Percentiles rank a stretch among this genome's conserved stretches.
These are phyloP conservation scores for Paradisaea rubra DNA, from an alignment of 2,113 vertebrate species.

Conservation along the genomic window DNA sequence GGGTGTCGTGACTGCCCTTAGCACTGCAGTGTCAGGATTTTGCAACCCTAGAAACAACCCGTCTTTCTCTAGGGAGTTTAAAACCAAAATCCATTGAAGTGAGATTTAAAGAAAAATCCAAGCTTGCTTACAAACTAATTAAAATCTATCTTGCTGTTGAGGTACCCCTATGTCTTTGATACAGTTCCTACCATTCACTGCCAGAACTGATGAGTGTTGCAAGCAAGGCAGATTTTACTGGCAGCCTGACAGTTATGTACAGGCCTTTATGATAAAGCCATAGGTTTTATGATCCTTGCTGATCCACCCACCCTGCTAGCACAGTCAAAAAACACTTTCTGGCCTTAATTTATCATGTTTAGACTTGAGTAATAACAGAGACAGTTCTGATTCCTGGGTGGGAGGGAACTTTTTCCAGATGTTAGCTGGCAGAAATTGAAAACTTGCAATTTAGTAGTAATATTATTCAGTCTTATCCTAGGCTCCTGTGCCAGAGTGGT, in stretches of 20 bases:
- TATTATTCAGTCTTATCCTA: not conserved
- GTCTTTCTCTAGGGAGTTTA: not conserved
- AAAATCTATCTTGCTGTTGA: not conserved
- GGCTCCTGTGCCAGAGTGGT: not conserved
- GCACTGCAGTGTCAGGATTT: not conserved
- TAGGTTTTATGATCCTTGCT: not conserved
- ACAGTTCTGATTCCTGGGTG: not conserved
- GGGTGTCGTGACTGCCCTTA: not conserved
- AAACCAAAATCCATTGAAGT: not conserved
- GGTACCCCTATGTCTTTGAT: not conserved
- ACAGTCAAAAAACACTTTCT: not conserved
- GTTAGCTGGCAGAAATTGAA: not conserved
- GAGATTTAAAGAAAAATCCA: not conserved
- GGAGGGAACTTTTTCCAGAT: slow-evolving; percentile 13
- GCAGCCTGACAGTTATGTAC: not conserved
- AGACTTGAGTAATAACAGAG: slow-evolving; percentile 2
- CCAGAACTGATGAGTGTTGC: not conserved
- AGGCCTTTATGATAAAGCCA: not conserved
- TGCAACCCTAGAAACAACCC: not conserved
- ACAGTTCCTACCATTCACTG: not conserved
- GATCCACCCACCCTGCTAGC: slow-evolving; percentile 14
- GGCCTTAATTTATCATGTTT: not conserved
- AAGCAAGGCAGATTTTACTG: not conserved
- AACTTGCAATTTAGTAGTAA: not conserved
- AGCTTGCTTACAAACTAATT: not conserved